phyloP scores from a whole-genome alignment of 2,888 invertebrate species.

The Serrognathus titanus region DNA sequence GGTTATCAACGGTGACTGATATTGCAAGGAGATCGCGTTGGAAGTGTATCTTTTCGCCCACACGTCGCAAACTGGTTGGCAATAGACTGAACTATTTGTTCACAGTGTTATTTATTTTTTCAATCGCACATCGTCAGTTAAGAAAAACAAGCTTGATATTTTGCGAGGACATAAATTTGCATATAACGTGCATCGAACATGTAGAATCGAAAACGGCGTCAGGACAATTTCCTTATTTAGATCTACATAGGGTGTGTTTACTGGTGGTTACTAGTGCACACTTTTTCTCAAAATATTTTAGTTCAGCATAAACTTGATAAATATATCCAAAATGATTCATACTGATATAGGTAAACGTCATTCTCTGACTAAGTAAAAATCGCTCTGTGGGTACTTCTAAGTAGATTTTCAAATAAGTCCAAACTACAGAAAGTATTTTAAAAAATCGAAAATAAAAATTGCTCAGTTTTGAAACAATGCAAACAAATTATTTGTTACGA shows the following conservation, averaged over 20 bases:
- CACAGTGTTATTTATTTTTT: conserved; percentile 7
- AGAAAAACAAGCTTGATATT: conserved; percentile 4
- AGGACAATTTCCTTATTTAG: background rate
- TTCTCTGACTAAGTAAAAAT: too few species aligned
- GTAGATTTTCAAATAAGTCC: too few species aligned
- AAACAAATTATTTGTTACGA: too few species aligned
- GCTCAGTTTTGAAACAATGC: too few species aligned
- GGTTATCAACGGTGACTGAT: conserved; percentile 28
- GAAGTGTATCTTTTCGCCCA: conserved; percentile 22
- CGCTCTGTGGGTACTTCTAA: too few species aligned
- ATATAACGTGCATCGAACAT: conserved; percentile 1
- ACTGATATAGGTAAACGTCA: too few species aligned
- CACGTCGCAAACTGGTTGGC: conserved; percentile 20
- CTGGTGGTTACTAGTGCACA: too few species aligned
- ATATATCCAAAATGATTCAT: too few species aligned
- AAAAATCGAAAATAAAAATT: too few species aligned
- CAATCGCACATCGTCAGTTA: conserved; percentile 4
- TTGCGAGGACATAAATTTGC: conserved; percentile 11
- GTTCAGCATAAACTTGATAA: too few species aligned
- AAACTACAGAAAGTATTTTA: too few species aligned
- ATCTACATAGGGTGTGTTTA: background rate
- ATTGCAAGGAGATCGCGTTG: conserved; percentile 24
- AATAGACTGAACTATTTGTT: conserved; percentile 19
- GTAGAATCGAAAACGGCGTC: background rate
- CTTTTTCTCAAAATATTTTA: too few species aligned